These are phyloP conservation scores for Caenorhabditis tropicalis DNA, from an alignment of 1,140 invertebrate genomes.

Conservation along the genomic window DNA sequence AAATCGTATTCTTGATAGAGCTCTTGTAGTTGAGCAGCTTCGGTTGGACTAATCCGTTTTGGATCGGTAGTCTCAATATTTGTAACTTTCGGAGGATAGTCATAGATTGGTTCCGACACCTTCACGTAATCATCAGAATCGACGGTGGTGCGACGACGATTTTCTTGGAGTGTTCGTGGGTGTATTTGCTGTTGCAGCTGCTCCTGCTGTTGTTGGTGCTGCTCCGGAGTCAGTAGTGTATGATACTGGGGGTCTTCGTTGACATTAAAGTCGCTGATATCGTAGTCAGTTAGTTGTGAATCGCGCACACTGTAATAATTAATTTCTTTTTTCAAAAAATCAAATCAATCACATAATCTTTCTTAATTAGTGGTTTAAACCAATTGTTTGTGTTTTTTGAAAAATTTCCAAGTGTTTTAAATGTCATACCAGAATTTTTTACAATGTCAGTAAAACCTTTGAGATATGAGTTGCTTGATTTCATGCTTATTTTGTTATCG, in stretches of 20 bases:
- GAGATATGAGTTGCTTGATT: too few species aligned
- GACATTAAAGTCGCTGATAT: conserved; percentile 42
- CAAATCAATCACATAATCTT: not conserved
- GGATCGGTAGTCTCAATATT: not conserved
- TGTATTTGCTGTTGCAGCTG: not conserved
- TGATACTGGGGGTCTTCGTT: conserved; percentile 17
- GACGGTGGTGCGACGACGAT: conserved; percentile 17
- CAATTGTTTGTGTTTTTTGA: too few species aligned
- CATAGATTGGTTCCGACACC: conserved; percentile 51
- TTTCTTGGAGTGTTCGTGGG: not conserved
- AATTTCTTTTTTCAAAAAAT: not conserved
- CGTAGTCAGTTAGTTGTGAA: conserved; percentile 52
- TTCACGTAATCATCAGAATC: conserved; percentile 48
- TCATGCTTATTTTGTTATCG: too few species aligned
- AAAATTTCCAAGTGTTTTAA: too few species aligned
- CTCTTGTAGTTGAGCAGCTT: conserved; percentile 39
- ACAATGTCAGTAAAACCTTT: conserved; percentile 30
- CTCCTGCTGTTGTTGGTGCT: not conserved
- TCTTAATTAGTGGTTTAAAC: not conserved
- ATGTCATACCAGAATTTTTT: too few species aligned
- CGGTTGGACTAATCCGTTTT: conserved; percentile 24
- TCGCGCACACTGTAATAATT: conserved; percentile 31
- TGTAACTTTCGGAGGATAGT: conserved; percentile 19
- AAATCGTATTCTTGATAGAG: conserved; percentile 53
- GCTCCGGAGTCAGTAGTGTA: not conserved